A percentile compares a stretch with the other conserved stretches of the same genome.
phyloP scores from a whole-genome alignment of 2,888 invertebrate species.

The Galeruca laticollis region DNA sequence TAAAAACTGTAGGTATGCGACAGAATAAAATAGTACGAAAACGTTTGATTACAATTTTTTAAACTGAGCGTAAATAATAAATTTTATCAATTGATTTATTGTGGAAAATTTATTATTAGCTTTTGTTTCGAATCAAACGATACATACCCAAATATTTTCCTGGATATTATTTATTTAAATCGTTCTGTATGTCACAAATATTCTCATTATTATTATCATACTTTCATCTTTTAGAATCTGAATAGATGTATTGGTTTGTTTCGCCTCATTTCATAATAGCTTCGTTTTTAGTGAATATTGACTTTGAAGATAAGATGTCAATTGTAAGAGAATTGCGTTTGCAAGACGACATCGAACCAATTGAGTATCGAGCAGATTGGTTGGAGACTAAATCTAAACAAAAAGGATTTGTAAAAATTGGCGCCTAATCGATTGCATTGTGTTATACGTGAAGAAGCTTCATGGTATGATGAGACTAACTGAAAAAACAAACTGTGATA shows the following conservation, averaged over 20 bases:
- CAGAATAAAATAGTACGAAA: no score
- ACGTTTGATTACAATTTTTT: no score
- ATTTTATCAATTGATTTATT: no score
- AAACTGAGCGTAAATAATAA: no score
- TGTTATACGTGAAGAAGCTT: neutral
- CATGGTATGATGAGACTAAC: neutral
- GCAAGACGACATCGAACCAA: slow-evolving; percentile 29
- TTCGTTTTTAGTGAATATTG: slow-evolving; percentile 21
- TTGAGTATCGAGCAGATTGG: slow-evolving; percentile 10
- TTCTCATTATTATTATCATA: neutral
- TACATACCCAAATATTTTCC: no score
- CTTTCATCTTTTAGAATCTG: slow-evolving; percentile 3
- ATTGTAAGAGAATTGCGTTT: slow-evolving; percentile 16
- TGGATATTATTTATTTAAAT: no score
- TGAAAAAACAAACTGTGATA: neutral
- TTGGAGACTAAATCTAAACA: neutral
- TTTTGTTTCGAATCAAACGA: no score
- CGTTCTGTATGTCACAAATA: no score
- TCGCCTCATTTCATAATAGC: neutral
- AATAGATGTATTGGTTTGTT: neutral
- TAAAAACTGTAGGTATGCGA: no score
- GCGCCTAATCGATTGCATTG: neutral
- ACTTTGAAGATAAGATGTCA: slow-evolving; percentile 14
- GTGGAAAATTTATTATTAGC: no score
- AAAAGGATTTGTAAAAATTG: neutral